Evolutionary conservation across 2,797 vertebrate species (phyloP).

Genomic region (Emys orbicularis): DNA sequence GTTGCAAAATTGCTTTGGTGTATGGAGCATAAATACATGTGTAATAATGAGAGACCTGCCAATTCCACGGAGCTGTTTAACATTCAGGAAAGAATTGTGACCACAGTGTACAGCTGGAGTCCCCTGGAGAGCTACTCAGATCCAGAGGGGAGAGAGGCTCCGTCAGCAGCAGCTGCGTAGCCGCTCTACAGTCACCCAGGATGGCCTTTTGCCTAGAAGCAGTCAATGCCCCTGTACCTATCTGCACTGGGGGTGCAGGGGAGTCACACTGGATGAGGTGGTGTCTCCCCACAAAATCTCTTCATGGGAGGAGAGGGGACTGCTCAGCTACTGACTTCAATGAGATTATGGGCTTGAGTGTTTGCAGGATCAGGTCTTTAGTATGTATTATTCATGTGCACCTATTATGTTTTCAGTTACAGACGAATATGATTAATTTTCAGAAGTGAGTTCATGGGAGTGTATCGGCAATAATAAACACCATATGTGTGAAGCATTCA

Average conservation of each 20-base stretch:
- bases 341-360: background rate
- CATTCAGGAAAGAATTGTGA: background rate
- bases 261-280: background rate
- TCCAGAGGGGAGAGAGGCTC: background rate
- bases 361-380: background rate
- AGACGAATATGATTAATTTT: background rate
- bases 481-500: background rate
- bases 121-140: background rate
- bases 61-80: background rate
- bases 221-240: background rate
- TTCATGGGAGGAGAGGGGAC: background rate
- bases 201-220: background rate
- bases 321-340: background rate
- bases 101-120: background rate
- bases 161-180: background rate
- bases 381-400: background rate
- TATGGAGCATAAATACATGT: background rate
- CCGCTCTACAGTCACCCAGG: background rate
- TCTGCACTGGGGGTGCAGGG: rapidly evolving
- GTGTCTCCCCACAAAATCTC: background rate
- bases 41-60: background rate
- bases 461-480: background rate
- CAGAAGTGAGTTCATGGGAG: background rate
- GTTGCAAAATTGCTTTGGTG: background rate
- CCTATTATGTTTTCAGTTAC: background rate